Evolutionary conservation across 2,888 invertebrate genomes (phyloP), one percentile per base, ranked within the genome.

Genomic region (Erebia ligea): DNA sequence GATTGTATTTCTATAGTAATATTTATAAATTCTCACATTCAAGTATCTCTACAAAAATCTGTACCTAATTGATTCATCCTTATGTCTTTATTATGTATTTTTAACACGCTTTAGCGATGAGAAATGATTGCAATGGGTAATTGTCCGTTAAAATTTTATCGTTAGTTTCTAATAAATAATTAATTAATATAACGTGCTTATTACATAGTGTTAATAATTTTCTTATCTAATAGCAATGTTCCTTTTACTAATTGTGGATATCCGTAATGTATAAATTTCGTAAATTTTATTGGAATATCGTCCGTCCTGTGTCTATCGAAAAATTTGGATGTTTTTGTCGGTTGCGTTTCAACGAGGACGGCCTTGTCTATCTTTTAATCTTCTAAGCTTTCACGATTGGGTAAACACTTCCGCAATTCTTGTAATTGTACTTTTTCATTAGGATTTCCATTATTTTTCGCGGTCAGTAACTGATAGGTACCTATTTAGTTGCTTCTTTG

Each of bases 241-340:
- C 70, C 68, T 70, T 58, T 57, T 17, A 34, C 58, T 73, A 70
- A 68, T 70, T 10, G 52, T 61, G 42, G 34, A 68, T 65, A 70
- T 73, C 73, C 65, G 68, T 48, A 68, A 61, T 25, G 52, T 68
- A 65, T 73, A 40, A 64, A 62, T 72, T 65, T 42, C 57, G 54
- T 56, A 25, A 66, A 61, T 57, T 3, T 34, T 66, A 63, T 62
- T 64, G 40, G 21, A 57, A 52, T 57, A 19, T 50, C 15, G 17
- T 42, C 56, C 65, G 50, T 68, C 70, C 73, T 56, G 68, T 68
- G n/a, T 15, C 56, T 65, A 40, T 15, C 65, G 17, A 56, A 34
- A 61, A 56, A 21, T 57, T 50, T 62, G 15, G 42, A 42, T 67
- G 48, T 67, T 61, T 57, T 69, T 64, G 42, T 15, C 42, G 42